Evolutionary conservation across 2,113 vertebrate species (phyloP), one percentile per base, ranked within the genome.

Genomic region (Rhinolophus ferrumequinum): DNA sequence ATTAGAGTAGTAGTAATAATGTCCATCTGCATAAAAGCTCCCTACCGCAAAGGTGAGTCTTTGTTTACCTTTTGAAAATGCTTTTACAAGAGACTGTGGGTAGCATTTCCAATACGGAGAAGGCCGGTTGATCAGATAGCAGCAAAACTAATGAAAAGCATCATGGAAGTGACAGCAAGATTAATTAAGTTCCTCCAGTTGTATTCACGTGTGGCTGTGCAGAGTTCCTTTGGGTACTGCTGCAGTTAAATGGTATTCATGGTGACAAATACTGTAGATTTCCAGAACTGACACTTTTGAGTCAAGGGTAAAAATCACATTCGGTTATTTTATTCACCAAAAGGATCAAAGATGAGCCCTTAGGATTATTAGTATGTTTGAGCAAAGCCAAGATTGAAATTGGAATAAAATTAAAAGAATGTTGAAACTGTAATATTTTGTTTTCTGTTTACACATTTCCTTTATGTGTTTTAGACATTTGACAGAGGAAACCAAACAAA

Each of bases 91-190:
- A 96, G 94, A 93, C 96, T 98, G 80, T 98, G 97, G 91, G 95
- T 97, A 98, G 97, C 96, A 88, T 98, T 98, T 98, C 96, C 98
- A 98, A 97, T 95, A 98, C 76, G 93, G 98, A 98, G 97, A 97
- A 93, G 88, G 98, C 98, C 98, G 97, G 98, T 98, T 99, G 99
- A 99, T 99, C 99, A 99, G 99, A 99, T 99, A 99, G 98, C 97
- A 97, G 97, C 98, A 98, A 99, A 99, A 99, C 98, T 99, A 99
- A 99, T 99, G 99, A 99, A 99, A 99, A 99, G 98, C 98, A 99
- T 99, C 99, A 98, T 97, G 98, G 98, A 99, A 99, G 98, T 99
- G 99, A 99, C 99, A 99, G 99, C 98, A 98, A 99, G 99, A 99
- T 99, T 99, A 99, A 99, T 99, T 99, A 99, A 99, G 99, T 99